A percentile compares a stretch with the other conserved stretches of the same genome.
Conservation (phyloP, 2,888 invertebrate species). For the Leptopilina syphax region DNA sequence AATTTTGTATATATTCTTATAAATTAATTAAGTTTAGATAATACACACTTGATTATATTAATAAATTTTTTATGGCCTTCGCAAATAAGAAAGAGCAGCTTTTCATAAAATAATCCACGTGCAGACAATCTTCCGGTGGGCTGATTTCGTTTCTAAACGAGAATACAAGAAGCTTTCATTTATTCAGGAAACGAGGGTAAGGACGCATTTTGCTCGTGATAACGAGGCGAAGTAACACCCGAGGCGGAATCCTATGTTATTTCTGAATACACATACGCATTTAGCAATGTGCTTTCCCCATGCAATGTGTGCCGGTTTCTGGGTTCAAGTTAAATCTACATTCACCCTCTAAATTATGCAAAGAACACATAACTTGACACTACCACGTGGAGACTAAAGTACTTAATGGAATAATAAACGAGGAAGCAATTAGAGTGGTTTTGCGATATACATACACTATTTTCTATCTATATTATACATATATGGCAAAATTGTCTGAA, state of each 20-base stretch:
- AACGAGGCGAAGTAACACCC: slow-evolving; percentile 56
- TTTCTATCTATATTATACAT: slow-evolving; percentile 20
- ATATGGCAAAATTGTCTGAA: slow-evolving; percentile 5
- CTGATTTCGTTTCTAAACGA: slow-evolving; percentile 22
- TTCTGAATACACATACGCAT: slow-evolving; percentile 17
- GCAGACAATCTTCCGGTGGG: slow-evolving; percentile 16
- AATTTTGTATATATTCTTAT: too few relatives aligned
- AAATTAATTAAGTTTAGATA: too few relatives aligned
- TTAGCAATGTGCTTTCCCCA: slow-evolving; percentile 20
- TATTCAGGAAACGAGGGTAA: slow-evolving; percentile 52
- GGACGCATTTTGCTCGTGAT: slow-evolving; percentile 55
- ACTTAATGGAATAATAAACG: slow-evolving; percentile 69
- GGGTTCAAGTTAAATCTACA: slow-evolving; percentile 58
- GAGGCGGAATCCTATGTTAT: slow-evolving; percentile 25
- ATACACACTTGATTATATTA: too few relatives aligned
- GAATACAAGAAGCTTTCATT: slow-evolving; percentile 49
- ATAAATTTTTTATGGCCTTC: too few relatives aligned
- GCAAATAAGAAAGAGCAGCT: too few relatives aligned
- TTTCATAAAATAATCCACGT: neutral
- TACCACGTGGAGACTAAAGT: slow-evolving; percentile 58
- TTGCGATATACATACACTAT: slow-evolving; percentile 56
- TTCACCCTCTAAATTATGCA: slow-evolving; percentile 61
- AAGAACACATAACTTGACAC: slow-evolving; percentile 62
- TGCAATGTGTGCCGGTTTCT: slow-evolving; percentile 49
- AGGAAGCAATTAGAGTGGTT: slow-evolving; percentile 65